Evolutionary conservation across 2,113 vertebrate genomes (phyloP), one percentile per base, ranked within the genome.

Genomic region (Microcebus lehilahytsara): DNA sequence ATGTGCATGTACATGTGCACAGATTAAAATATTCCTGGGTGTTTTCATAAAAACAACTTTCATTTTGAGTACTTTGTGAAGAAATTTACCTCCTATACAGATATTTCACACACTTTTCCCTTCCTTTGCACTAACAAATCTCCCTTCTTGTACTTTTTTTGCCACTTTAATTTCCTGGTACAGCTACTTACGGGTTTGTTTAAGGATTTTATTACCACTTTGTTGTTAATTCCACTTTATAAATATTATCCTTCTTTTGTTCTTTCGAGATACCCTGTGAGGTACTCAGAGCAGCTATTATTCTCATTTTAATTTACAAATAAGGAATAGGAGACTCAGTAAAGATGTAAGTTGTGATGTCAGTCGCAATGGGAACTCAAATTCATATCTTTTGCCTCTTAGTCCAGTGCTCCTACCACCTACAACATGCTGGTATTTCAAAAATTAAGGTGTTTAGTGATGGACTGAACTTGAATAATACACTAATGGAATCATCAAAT

Each of bases 281-380:
- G 74, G 9, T 53, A 56, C 51, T n/a, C 16, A n/a, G 49, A 92
- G 13, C 32, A 77, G 13, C 46, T 77, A 60, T 23, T 62, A 60
- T 62, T 85, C 10, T 93, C 56, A 56, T 78, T 90, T 67, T 96
- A 72, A 69, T 96, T 84, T 49, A 66, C 30, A 74, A 56, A n/a
- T 62, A 85, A 58, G n/a, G 53, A 72, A 90, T 72, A 37, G 14
- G 5, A 66, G 58, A 93, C 40, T 93, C n/a, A 88, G 34, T 85
- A 85, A 71, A 72, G 27, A 32, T 14, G 1, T 62, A 62, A 53
- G 3, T 49, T 87, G 13, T 88, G 16, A 25, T 16, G 5, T 62
- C 49, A 40, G 17, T 86, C 14, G 23, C 25, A 27, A 17, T 92
- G 51, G 71, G 37, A 83, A 42, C 14, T 78, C 25, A 84, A 56